Evolutionary conservation across 2,888 invertebrate genomes (phyloP), one percentile per base, ranked within the genome.

Genomic region (Cephus pygmeus): DNA sequence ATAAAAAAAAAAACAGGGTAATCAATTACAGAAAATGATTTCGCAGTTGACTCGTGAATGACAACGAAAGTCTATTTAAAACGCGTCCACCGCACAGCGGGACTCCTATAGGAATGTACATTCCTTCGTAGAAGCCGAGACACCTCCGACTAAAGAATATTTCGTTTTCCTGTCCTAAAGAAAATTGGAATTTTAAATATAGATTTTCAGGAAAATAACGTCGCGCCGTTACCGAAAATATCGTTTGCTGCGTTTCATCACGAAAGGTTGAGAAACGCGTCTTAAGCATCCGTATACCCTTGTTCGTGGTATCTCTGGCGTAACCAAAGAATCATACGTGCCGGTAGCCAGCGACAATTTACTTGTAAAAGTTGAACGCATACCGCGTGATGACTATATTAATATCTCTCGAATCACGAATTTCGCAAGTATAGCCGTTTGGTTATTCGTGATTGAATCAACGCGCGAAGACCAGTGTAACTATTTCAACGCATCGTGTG

Each of bases 401-500:
- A 15, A 40, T 23, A 23, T 23, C 2, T 15, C 9, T 23, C 40
- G 40, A 23, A 40, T 40, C 23, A 40, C 40, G 40, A 40, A 23
- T 40, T 9, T 40, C 23, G 23, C 23, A 23, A 40, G 40, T 6
- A 23, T 6, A 23, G 15, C 40, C 40, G 15, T 40, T 40, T 4
- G 40, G 40, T 40, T 40, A 40, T 40, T 40, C 40, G 40, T 40
- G 40, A 40, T 81, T 83, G 85, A 85, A 84, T 85, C 83, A 83
- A 85, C 83, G 81, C 81, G 75, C 69, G 77, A 71, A 68, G 75
- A 80, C 81, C 79, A 83, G 85, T 87, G 77, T 79, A 87, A 88
- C 86, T 88, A 88, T 88, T 88, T 87, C 83, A 83, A 87, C 85
- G 85, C 84, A 73, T 75, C 84, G 85, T 86, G 85, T 87, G 87